Evolutionary conservation across 30 jellyfish, hydroid and myxozoan genomes (phyloP), one percentile per base, ranked within the genome.

Genomic region (Aurelia aurita complex sp. Pacific): DNA sequence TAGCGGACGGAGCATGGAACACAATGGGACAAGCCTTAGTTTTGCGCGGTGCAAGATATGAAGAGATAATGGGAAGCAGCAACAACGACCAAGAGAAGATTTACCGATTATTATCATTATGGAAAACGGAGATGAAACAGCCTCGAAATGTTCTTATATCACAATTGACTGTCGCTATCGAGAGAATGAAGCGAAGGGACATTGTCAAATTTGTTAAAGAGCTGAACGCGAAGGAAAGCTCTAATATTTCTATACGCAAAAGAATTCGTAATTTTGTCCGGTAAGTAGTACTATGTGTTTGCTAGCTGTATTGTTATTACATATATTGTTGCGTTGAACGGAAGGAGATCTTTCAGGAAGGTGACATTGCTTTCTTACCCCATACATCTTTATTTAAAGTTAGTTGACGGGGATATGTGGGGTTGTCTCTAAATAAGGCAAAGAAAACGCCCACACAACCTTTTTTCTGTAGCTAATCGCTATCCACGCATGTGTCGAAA

Each of bases 1-100:
- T 92, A 3, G 89, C 96, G 35, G 96, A 83, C 38, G 97, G 97
- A 43, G 80, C 73, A 67, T 92, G 98, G 98, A 77, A 68, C 23
- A 80, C 69, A 23, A 67, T 92, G 67, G 97, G 97, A n/a, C 79
- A 57, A 32, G 96, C 89, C 0, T 69, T 92, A 59, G 77, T 74
- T 19, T 63, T 88, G 57, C 72, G 85, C 17, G 91, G 91, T 34
- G 43, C 74, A 3, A 93, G 75, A 29, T 80, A 72, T 60, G 95
- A 79, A 13, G 96, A 87, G 60, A 70, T 92, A 10, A 67, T 88
- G 86, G 74, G 79, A 5, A 77, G 82, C 57, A 55, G 64, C 32
- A 9, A 38, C 54, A 79, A 68, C 64, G 97, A 82, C 36, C 97
- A 92, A 75, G 98, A 92, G 57, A 92, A 87, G 79, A 85, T 92